Evolutionary conservation across 2,888 invertebrate species (phyloP), one percentile per base, ranked within the genome.

Genomic region (Keiferia lycopersicella): DNA sequence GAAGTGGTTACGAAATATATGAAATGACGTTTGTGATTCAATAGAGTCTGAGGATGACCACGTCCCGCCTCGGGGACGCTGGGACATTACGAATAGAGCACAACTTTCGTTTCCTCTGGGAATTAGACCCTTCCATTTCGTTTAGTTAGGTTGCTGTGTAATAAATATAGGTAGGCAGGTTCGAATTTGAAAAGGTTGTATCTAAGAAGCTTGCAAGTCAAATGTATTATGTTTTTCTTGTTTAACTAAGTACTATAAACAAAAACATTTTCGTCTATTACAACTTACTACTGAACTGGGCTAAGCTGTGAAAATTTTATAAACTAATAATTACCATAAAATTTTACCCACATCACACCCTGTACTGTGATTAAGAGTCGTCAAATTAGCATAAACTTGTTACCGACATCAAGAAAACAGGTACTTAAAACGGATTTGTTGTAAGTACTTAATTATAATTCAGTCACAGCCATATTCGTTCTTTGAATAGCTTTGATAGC

Each of bases 21-120:
- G 4, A n/a, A 10, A 8, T 30, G 30, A 7, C 45, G 56, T 56
- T 22, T 20, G 51, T 56, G 34, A n/a, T 34, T 26, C 12, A 34
- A 34, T 30, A 34, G 26, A 26, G n/a, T 16, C n/a, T 30, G 34
- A 34, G 56, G 56, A 34, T 56, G 26, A 18, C 56, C 34, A 34
- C 56, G 51, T 53, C 51, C 26, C 16, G n/a, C 30, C 26, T 56
- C 6, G 12, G 56, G 56, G 56, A 56, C 34, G 7, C n/a, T 56
- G 56, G 56, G 56, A 56, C 26, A 56, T 56, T 56, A 34, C 56
- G 56, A 56, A 56, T 56, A 56, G 56, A 56, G 56, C 12, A 56
- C 56, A 34, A 34, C 30, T 56, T 56, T 56, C 30, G 26, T 30
- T 56, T 14, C 56, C 56, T 30, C 34, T 34, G 56, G 56, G 56